Evolutionary conservation across 1,140 invertebrate species (phyloP).

Genomic region (Sarcophaga peregrina): DNA sequence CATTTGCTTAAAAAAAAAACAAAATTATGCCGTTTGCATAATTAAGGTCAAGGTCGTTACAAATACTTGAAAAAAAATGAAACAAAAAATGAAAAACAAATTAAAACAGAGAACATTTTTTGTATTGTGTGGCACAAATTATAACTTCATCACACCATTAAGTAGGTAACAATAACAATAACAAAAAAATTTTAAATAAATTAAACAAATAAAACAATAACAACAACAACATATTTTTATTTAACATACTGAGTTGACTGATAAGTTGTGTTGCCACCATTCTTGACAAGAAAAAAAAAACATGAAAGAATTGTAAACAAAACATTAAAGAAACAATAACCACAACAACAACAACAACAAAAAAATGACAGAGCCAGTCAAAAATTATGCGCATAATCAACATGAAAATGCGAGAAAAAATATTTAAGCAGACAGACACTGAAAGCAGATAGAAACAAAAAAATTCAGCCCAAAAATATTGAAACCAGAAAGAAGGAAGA

Average conservation of each 20-base stretch:
- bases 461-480: not conserved
- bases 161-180: not conserved
- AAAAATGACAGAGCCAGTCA: not conserved
- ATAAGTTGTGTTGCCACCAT: constrained; percentile 7
- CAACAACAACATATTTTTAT: not conserved
- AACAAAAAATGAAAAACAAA: no score
- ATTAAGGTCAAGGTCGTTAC: constrained; percentile 21
- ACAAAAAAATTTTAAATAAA: not conserved
- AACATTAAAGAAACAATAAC: constrained; percentile 10
- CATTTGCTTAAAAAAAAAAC: not conserved
- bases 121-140: not conserved
- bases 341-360: not conserved
- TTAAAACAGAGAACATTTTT: not conserved
- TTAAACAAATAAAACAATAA: not conserved
- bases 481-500: not conserved
- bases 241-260: not conserved
- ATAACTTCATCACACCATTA: not conserved
- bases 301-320: not conserved
- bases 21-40: not conserved
- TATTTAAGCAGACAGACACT: not conserved
- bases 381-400: constrained; percentile 65
- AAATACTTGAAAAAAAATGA: not conserved
- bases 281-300: not conserved
- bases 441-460: not conserved
- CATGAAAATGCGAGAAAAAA: constrained; percentile 28